phyloP scores from a whole-genome alignment of 2,797 vertebrate species.

The Telmatherina bonti region DNA sequence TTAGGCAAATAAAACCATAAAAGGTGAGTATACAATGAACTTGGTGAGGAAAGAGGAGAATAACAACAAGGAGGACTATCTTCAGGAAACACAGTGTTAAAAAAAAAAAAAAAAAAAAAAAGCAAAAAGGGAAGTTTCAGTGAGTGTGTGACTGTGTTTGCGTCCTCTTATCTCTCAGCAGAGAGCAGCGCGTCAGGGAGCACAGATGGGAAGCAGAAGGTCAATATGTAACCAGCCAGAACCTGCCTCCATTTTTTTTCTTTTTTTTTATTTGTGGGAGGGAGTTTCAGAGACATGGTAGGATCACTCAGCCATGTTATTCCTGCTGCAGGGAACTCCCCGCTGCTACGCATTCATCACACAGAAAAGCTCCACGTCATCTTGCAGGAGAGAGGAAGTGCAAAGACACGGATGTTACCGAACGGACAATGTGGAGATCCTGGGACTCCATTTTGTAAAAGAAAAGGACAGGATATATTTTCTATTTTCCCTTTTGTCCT shows the following conservation, averaged over 20 bases:
- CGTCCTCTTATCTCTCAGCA: slow-evolving; percentile 35
- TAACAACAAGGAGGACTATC: slow-evolving; percentile 7
- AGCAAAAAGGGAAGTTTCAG: slow-evolving; percentile 33
- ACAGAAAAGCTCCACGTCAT: slow-evolving; percentile 44
- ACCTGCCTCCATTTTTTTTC: slow-evolving; percentile 13
- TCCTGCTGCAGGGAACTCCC: slow-evolving; percentile 84
- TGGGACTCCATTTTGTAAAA: slow-evolving; percentile 36
- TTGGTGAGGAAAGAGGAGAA: not conserved
- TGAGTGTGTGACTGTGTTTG: not conserved
- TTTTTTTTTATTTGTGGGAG: slow-evolving; percentile 44
- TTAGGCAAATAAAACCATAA: slow-evolving; percentile 35
- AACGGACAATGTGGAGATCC: not conserved
- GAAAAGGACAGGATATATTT: not conserved
- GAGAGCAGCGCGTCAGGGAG: slow-evolving; percentile 28
- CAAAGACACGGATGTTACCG: not conserved
- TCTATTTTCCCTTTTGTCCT: too few relatives aligned
- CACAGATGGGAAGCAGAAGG: slow-evolving; percentile 42
- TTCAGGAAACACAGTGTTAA: slow-evolving; percentile 45
- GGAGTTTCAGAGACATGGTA: slow-evolving; percentile 62
- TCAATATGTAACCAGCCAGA: slow-evolving; percentile 84
- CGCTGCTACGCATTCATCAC: slow-evolving; percentile 72
- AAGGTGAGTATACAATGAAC: not conserved
- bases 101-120: slow-evolving; percentile 20
- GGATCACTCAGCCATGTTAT: slow-evolving; percentile 60
- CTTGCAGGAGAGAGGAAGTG: slow-evolving; percentile 4